Evolutionary conservation across 1,140 invertebrate species (phyloP).

Genomic region (Hylaeus anthracinus): DNA sequence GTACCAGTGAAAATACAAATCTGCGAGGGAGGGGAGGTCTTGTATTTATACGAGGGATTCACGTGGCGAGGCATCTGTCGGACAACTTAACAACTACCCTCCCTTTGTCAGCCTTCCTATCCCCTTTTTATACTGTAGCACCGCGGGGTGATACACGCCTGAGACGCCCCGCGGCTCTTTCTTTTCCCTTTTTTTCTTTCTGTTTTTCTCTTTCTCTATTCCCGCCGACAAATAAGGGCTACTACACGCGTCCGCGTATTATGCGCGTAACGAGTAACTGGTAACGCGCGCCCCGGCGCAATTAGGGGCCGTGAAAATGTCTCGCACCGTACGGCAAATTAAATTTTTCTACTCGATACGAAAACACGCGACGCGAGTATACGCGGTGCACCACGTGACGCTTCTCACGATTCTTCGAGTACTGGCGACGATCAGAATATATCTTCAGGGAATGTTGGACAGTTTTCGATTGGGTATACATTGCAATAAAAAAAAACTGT

Average conservation of each 20-base stretch:
- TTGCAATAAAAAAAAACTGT: too few relatives aligned
- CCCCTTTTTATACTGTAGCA: slow-evolving; percentile 48
- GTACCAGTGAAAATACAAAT: slow-evolving; percentile 55
- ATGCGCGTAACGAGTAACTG: slow-evolving; percentile 22
- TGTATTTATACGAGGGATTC: slow-evolving; percentile 56
- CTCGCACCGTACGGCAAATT: neutral
- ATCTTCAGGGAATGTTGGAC: too few relatives aligned
- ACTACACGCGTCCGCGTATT: slow-evolving; percentile 11
- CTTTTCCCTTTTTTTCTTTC: slow-evolving; percentile 45
- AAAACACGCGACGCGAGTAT: too few relatives aligned
- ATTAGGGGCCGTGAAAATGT: neutral
- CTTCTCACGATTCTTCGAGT: too few relatives aligned
- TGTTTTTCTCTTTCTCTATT: slow-evolving; percentile 24
- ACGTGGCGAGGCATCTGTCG: slow-evolving; percentile 68
- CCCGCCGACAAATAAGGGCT: slow-evolving; percentile 34
- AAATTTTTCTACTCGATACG: too few relatives aligned
- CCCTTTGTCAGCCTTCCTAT: slow-evolving; percentile 28
- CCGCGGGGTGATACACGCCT: slow-evolving; percentile 57
- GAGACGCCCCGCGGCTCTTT: slow-evolving; percentile 62
- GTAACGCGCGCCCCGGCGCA: neutral
- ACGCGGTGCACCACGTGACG: too few relatives aligned
- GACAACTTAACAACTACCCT: slow-evolving; percentile 66
- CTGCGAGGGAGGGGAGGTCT: slow-evolving; percentile 31
- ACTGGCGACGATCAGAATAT: too few relatives aligned
- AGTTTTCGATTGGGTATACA: too few relatives aligned